These are phyloP conservation scores for Coenonympha arcania DNA, from an alignment of 2,888 invertebrate species.

Conservation along the genomic window DNA sequence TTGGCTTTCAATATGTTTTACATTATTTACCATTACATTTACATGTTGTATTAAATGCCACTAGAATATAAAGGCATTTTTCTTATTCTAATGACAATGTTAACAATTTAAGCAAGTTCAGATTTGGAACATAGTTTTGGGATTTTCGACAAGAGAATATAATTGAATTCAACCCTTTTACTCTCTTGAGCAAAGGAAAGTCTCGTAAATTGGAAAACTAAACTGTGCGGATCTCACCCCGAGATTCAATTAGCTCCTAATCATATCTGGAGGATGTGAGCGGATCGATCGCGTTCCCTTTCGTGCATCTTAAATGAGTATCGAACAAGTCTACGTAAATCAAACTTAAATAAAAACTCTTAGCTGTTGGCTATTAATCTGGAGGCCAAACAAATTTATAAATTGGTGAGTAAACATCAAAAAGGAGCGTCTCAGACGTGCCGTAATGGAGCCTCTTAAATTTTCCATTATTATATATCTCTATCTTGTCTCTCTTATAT, in stretches of 20 bases:
- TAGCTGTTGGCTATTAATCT: neutral
- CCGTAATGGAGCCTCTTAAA: too few species aligned
- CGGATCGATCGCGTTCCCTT: conserved; percentile 61
- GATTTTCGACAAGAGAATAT: conserved; percentile 48
- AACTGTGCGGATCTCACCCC: conserved; percentile 70
- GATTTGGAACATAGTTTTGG: conserved; percentile 36
- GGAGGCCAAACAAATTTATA: neutral
- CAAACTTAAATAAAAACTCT: conserved; percentile 12
- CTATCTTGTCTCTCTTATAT: too few species aligned
- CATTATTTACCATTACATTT: too few species aligned
- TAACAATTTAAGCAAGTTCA: conserved; percentile 48
- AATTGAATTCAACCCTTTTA: conserved; percentile 72
- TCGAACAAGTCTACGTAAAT: conserved; percentile 8
- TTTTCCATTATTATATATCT: too few species aligned
- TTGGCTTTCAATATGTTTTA: too few species aligned
- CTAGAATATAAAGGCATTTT: too few species aligned
- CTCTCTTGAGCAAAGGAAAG: conserved; percentile 61
- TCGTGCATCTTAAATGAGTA: conserved; percentile 39
- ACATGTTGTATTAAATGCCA: too few species aligned
- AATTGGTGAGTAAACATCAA: neutral
- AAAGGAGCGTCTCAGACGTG: too few species aligned
- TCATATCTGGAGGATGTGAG: conserved; percentile 72
- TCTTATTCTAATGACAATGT: conserved; percentile 50
- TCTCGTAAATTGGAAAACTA: conserved; percentile 74
- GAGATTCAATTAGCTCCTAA: conserved; percentile 72